Evolutionary conservation across 2,797 vertebrate species (phyloP).

Genomic region (Naso thynnoides): DNA sequence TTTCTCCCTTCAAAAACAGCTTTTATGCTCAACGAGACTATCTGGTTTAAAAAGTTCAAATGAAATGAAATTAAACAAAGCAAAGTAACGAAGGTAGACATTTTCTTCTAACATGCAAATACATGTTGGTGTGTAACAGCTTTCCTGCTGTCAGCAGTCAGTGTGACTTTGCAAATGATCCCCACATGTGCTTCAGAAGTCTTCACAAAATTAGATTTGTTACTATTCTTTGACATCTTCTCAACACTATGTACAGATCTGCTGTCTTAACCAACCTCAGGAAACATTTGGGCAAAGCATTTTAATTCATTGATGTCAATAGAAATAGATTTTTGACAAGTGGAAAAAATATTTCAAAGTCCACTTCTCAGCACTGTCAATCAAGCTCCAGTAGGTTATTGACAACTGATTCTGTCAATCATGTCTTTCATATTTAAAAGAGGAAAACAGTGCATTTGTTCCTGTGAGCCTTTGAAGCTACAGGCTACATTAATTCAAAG

Average conservation of each 20-base stretch:
- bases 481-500: slow-evolving; percentile 1
- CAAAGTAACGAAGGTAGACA: background rate
- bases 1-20: background rate
- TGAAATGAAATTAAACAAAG: background rate
- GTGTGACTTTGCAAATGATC: slow-evolving; percentile 21
- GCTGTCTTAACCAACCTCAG: background rate
- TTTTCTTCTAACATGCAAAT: slow-evolving; percentile 9
- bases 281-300: slow-evolving; percentile 1
- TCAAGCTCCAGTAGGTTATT: slow-evolving; percentile 2
- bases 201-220: background rate
- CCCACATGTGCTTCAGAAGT: background rate
- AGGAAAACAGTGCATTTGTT: slow-evolving; percentile 10
- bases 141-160: slow-evolving; percentile 14
- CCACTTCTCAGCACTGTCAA: background rate
- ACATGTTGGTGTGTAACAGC: background rate
- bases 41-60: background rate
- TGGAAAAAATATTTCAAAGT: background rate
- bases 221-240: slow-evolving; percentile 13
- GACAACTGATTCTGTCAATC: slow-evolving; percentile 24
- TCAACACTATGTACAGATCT: background rate
- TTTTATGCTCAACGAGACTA: background rate
- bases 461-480: slow-evolving; percentile 13
- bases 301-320: slow-evolving; percentile 10
- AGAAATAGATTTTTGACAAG: background rate
- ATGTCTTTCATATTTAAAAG: too few relatives aligned